Percentiles rank a stretch among this genome's conserved stretches.
phyloP scores from a whole-genome alignment of 1,140 invertebrate species.

The Pogonomyrmex californicus region DNA sequence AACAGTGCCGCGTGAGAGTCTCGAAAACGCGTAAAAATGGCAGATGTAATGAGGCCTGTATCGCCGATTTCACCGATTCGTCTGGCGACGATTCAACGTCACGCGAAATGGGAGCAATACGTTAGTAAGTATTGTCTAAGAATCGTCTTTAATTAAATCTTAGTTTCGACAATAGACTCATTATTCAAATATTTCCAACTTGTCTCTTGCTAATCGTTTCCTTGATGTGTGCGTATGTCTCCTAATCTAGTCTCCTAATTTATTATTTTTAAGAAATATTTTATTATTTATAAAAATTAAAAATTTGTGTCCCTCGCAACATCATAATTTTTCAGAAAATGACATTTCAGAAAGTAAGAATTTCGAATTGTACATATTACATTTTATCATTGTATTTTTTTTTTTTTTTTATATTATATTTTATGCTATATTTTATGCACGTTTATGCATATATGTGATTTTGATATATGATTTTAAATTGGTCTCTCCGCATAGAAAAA shows the following conservation, averaged over 20 bases:
- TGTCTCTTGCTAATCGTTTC: not conserved
- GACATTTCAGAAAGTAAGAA: not conserved
- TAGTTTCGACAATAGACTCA: not conserved
- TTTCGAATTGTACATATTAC: not conserved
- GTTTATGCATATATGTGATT: not conserved
- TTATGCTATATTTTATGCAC: no score
- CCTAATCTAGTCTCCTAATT: not conserved
- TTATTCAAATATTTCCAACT: not conserved
- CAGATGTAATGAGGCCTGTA: slow-evolving; percentile 69
- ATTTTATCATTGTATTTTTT: no score
- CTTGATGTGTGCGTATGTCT: not conserved
- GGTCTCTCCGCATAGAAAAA: not conserved
- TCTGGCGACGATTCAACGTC: slow-evolving; percentile 78
- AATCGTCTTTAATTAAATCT: not conserved
- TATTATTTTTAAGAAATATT: not conserved
- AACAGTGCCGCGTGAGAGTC: slow-evolving; percentile 29
- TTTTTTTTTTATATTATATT: no score
- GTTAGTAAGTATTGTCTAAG: slow-evolving; percentile 77
- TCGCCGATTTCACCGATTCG: slow-evolving; percentile 76
- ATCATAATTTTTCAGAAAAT: not conserved
- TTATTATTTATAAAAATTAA: not conserved
- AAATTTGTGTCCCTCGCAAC: not conserved
- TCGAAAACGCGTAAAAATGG: slow-evolving; percentile 58
- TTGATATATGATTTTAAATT: not conserved
- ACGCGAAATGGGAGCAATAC: slow-evolving; percentile 78